These are phyloP conservation scores for Merops nubicus DNA, from an alignment of 2,113 vertebrate genomes.

Conservation along the genomic window DNA sequence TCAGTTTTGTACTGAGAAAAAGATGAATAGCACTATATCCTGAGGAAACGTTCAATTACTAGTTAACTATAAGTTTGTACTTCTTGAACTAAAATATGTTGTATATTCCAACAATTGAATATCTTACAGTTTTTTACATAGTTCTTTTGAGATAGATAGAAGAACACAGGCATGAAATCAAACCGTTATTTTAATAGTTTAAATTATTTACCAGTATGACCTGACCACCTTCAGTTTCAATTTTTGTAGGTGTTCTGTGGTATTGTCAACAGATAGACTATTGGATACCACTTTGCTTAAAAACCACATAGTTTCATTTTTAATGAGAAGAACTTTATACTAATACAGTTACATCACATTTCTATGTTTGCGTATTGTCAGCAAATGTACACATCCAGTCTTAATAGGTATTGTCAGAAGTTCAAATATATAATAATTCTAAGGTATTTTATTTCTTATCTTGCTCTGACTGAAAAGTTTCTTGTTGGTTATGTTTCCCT, in stretches of 20 bases:
- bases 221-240: not conserved
- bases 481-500: not conserved
- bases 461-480: not conserved
- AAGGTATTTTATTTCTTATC: not conserved
- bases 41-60: not conserved
- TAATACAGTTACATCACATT: not conserved
- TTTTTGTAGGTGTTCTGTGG: not conserved
- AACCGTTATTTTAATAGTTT: not conserved
- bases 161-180: not conserved
- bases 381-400: rapidly evolving
- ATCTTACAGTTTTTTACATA: not conserved
- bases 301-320: not conserved
- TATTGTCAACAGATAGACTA: not conserved
- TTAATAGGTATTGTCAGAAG: not conserved
- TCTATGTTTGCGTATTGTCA: not conserved
- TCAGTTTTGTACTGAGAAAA: not conserved
- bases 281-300: not conserved
- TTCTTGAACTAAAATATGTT: not conserved
- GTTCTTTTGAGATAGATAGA: not conserved
- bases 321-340: not conserved
- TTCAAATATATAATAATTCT: not conserved
- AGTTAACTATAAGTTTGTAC: not conserved
- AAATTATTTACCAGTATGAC: not conserved
- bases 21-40: not conserved
- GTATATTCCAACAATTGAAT: rapidly evolving